phyloP scores from a whole-genome alignment of 2,797 vertebrate species.

The Austrolebias charrua region DNA sequence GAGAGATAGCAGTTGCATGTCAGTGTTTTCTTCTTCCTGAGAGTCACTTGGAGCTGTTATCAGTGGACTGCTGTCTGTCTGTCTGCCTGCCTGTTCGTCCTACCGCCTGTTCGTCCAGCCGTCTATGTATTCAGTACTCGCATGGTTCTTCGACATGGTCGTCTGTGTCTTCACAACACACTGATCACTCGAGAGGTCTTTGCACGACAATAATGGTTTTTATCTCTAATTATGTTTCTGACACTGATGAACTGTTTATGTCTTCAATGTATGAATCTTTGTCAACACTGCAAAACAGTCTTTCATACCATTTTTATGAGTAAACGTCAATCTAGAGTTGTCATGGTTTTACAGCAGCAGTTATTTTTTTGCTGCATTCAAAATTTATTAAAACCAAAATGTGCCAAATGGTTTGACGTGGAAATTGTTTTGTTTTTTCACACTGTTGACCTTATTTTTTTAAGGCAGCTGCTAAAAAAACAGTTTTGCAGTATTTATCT shows the following conservation, averaged over 20 bases:
- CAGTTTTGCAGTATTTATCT: conserved; percentile 66
- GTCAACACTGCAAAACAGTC: conserved; percentile 67
- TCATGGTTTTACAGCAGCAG: conserved; percentile 4
- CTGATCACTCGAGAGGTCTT: conserved; percentile 71
- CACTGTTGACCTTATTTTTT: background rate
- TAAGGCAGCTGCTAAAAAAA: conserved; percentile 23
- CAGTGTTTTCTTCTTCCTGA: conserved; percentile 76
- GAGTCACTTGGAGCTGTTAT: conserved; percentile 70
- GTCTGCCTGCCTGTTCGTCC: conserved; percentile 76
- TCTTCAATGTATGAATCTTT: conserved; percentile 40
- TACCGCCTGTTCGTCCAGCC: conserved; percentile 73
- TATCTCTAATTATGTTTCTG: conserved; percentile 44
- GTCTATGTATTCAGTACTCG: conserved; percentile 71
- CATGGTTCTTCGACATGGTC: conserved; percentile 72
- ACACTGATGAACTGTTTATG: conserved; percentile 44
- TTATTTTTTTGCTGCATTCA: background rate
- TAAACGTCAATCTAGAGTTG: background rate
- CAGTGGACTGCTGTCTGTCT: conserved; percentile 80
- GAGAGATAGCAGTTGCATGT: conserved; percentile 80
- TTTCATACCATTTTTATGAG: background rate
- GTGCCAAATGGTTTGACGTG: background rate
- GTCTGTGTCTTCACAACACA: conserved; percentile 64
- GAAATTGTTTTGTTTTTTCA: conserved; percentile 10
- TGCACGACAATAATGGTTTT: conserved; percentile 64
- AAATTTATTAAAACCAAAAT: background rate